phyloP scores from a whole-genome alignment of 2,888 invertebrate species.

The Alcis repandata region DNA sequence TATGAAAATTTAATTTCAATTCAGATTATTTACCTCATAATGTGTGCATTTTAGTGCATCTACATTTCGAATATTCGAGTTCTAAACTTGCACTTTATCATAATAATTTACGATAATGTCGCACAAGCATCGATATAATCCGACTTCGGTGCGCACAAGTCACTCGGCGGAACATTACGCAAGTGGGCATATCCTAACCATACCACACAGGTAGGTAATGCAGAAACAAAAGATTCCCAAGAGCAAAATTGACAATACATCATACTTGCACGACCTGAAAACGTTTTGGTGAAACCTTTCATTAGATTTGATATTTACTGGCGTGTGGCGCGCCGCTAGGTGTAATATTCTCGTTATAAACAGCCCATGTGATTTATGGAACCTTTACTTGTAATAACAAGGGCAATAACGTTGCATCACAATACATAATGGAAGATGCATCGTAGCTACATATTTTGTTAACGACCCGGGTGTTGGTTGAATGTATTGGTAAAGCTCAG shows the following conservation, averaged over 20 bases:
- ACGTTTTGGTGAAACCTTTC: slow-evolving; percentile 64
- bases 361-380: slow-evolving; percentile 56
- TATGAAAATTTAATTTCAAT: background rate
- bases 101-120: slow-evolving; percentile 47
- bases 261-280: slow-evolving; percentile 61
- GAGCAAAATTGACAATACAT: slow-evolving; percentile 68
- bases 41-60: slow-evolving; percentile 15
- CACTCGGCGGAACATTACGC: slow-evolving; percentile 32
- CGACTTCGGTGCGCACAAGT: too few species aligned
- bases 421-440: slow-evolving; percentile 27
- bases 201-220: slow-evolving; percentile 29
- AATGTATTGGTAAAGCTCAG: slow-evolving; percentile 10
- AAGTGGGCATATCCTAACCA: slow-evolving; percentile 36
- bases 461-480: background rate
- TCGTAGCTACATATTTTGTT: background rate
- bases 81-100: slow-evolving; percentile 27
- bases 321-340: slow-evolving; percentile 52
- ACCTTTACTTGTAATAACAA: slow-evolving; percentile 48
- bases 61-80: slow-evolving; percentile 35
- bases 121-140: too few species aligned
- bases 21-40: background rate
- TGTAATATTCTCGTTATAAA: slow-evolving; percentile 52
- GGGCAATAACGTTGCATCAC: slow-evolving; percentile 42
- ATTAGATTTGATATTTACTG: slow-evolving; percentile 74
- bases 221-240: slow-evolving; percentile 63